Evolutionary conservation across 2,888 invertebrate species (phyloP), one percentile per base, ranked within the genome.

Genomic region (Ochropacha duplaris): DNA sequence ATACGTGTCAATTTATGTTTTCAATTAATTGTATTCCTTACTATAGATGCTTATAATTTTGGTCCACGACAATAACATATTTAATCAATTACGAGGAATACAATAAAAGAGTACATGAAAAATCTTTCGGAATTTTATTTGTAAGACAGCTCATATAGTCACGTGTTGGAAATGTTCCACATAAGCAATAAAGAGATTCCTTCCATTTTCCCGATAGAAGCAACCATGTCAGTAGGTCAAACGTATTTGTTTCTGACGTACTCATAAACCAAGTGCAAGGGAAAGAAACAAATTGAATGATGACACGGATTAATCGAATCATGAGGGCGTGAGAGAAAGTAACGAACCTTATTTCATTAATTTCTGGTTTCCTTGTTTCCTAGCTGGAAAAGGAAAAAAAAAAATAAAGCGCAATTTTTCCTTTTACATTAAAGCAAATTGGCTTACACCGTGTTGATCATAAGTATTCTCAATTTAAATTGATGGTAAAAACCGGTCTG

Each of bases 211-310:
- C 65, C 71, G 52, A 52, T 56, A 49, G 59, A 59, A 57, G 57
- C 28, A 74, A 71, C 61, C 57, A 71, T 81, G 83, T 78, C 72
- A 82, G 66, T 83, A 60, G 84, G 84, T 78, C 83, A 79, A 74
- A 72, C 68, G 67, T 75, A 67, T 72, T 72, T 71, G 66, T 64
- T 72, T 60, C 54, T 54, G 51, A 51, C 28, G 51, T 28, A 51
- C 26, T n/a, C n/a, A 51, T 26, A 28, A 28, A 51, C 51, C 31
- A 51, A 51, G 51, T 51, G 51, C 31, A 51, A 11, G 54, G 8
- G 24, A 49, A n/a, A 51, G 49, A 44, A 55, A 55, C 56, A 54
- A 57, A 62, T 60, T 58, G 55, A 58, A 57, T 54, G 57, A 57
- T 58, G 59, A 56, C 56, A 57, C 55, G 57, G 60, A 60, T 62